phyloP scores from a whole-genome alignment of 2,113 vertebrate genomes.

The Spizaetus ornatus region DNA sequence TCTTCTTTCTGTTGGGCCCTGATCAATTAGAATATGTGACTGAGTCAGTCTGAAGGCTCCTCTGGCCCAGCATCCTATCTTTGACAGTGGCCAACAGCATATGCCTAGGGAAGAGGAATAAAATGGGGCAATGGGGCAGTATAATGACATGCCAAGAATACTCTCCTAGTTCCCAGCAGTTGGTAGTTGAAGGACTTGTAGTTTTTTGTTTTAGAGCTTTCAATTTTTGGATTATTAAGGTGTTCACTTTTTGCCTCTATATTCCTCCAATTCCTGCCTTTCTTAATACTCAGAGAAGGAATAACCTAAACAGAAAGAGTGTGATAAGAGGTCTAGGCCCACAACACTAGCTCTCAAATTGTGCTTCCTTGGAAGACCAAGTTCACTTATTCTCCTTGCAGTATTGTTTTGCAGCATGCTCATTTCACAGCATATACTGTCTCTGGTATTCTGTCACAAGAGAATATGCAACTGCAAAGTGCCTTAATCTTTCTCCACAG shows the following conservation, averaged over 20 bases:
- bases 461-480: background rate
- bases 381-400: background rate
- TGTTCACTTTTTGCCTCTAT: background rate
- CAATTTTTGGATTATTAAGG: background rate
- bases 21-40: background rate
- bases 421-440: background rate
- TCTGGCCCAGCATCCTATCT: background rate
- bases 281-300: background rate
- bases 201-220: background rate
- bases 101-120: background rate
- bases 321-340: background rate
- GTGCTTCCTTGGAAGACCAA: background rate
- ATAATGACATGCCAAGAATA: background rate
- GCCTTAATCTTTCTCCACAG: background rate
- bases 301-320: background rate
- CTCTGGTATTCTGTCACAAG: background rate
- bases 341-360: background rate
- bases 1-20: background rate
- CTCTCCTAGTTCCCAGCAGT: background rate
- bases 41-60: background rate
- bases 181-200: background rate
- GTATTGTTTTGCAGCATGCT: background rate
- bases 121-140: background rate
- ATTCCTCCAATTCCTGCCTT: background rate
- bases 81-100: background rate